Conservation (phyloP, 2,113 vertebrate species). For the Oryzias javanicus region DNA sequence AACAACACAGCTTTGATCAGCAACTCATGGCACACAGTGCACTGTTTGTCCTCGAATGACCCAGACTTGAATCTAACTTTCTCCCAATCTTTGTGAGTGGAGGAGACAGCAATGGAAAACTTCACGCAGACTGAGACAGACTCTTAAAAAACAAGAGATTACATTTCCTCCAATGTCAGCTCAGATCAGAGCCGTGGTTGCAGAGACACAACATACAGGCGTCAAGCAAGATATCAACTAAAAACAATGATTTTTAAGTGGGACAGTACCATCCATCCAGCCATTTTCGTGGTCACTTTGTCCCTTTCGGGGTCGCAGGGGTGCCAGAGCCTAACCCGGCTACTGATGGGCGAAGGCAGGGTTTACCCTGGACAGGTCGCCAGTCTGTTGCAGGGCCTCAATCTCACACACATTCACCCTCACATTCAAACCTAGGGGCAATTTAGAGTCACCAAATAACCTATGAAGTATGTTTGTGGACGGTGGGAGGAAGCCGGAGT, state of each 20-base stretch:
- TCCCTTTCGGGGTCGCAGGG: too few relatives aligned
- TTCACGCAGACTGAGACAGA: not conserved
- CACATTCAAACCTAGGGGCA: too few relatives aligned
- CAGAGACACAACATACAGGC: not conserved
- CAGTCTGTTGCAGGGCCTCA: too few relatives aligned
- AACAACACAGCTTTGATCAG: constrained; percentile 32
- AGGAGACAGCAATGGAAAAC: not conserved
- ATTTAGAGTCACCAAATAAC: too few relatives aligned
- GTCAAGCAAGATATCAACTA: not conserved
- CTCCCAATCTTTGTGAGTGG: constrained; percentile 2
- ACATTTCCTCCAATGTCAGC: constrained; percentile 1
- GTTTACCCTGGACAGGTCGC: too few relatives aligned
- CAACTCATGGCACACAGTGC: constrained; percentile 43
- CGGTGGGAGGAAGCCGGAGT: too few relatives aligned
- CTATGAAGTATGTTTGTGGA: too few relatives aligned
- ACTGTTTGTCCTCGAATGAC: constrained; percentile 36
- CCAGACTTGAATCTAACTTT: constrained; percentile 11
- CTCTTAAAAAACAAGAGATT: constrained; percentile 39
- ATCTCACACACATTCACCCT: too few relatives aligned
- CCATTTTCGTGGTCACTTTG: too few relatives aligned
- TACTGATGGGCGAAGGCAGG: too few relatives aligned
- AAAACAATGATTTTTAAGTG: not conserved
- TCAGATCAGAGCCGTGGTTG: constrained; percentile 8
- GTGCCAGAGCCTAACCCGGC: too few relatives aligned
- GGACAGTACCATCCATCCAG: too few relatives aligned